phyloP scores from a whole-genome alignment of 2,888 invertebrate genomes.

The Diogma glabrata region DNA sequence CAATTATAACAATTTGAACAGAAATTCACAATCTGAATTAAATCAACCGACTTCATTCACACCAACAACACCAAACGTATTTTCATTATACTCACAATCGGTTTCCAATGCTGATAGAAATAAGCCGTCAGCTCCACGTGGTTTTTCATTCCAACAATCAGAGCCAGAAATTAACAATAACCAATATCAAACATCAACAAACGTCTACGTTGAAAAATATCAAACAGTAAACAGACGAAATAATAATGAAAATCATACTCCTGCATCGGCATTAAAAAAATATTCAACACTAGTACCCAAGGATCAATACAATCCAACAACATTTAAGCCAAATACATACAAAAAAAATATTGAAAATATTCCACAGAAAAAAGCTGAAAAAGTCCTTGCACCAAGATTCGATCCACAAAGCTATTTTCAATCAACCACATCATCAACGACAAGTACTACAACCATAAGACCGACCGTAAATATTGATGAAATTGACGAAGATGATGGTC shows the following conservation, averaged over 20 bases:
- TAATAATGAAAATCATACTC: constrained; percentile 16
- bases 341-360: constrained; percentile 9
- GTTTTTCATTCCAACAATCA: not conserved
- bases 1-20: not conserved
- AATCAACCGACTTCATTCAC: not conserved
- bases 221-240: constrained; percentile 9
- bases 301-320: constrained; percentile 32
- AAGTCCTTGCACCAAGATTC: not conserved
- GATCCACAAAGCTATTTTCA: constrained; percentile 4
- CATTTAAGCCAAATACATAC: constrained; percentile 26
- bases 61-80: too few relatives aligned
- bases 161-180: not conserved
- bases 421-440: not conserved
- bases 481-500: constrained; percentile 47
- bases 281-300: constrained; percentile 29
- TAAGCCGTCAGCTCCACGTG: not conserved
- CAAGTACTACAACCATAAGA: not conserved
- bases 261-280: constrained; percentile 23
- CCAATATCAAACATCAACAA: constrained; percentile 10
- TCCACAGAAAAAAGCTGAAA: not conserved
- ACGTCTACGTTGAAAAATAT: constrained; percentile 11
- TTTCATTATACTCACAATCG: too few relatives aligned
- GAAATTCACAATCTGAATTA: not conserved
- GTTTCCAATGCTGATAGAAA: not conserved
- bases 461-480: not conserved